These are phyloP conservation scores for Neoascia interrupta DNA, from an alignment of 2,888 invertebrate species.

Conservation along the genomic window DNA sequence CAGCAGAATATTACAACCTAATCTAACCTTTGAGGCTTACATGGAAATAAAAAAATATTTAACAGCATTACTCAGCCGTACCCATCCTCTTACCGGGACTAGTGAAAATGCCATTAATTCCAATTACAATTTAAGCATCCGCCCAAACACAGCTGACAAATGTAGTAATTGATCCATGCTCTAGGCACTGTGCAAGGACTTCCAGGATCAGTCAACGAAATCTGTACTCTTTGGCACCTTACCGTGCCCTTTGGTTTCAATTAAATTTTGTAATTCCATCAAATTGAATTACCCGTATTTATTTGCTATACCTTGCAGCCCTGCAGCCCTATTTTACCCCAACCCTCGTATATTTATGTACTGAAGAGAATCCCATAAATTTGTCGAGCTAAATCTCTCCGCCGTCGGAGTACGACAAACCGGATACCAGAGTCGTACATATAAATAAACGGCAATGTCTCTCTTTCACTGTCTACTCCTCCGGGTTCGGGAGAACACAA, in stretches of 20 bases:
- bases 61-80: constrained; percentile 4
- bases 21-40: no score
- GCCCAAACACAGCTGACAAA: constrained; percentile 8
- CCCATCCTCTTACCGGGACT: constrained; percentile 7
- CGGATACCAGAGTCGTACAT: constrained; percentile 35
- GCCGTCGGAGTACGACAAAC: constrained; percentile 13
- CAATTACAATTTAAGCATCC: constrained; percentile 61
- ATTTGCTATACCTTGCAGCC: constrained; percentile 31
- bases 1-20: no score
- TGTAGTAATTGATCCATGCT: constrained; percentile 14
- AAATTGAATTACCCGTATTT: constrained; percentile 69
- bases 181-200: not conserved
- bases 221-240: no score
- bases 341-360: constrained; percentile 33
- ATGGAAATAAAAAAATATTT: not conserved
- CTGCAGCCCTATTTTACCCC: constrained; percentile 8
- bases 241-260: constrained; percentile 61
- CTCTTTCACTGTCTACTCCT: constrained; percentile 12
- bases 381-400: constrained; percentile 47
- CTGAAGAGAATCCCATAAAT: constrained; percentile 46
- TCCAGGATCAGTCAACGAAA: no score
- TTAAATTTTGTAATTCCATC: constrained; percentile 68
- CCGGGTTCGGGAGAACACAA: constrained; percentile 47
- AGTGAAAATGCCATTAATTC: constrained; percentile 45
- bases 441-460: constrained; percentile 53